Evolutionary conservation across 2,888 invertebrate genomes (phyloP).

Genomic region (Odontothrips loti): DNA sequence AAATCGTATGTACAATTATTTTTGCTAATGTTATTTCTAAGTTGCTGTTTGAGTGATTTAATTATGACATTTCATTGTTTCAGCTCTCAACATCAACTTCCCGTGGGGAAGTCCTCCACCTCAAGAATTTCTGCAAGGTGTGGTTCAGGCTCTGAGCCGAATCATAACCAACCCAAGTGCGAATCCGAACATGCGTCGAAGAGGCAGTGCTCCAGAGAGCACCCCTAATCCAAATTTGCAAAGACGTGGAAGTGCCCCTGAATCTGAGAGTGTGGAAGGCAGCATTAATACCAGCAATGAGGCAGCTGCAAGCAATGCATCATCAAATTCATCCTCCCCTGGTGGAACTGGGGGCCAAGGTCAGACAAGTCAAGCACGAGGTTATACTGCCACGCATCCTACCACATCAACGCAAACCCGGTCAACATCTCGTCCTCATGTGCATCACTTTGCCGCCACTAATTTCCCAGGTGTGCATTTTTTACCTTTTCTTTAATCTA

Average conservation of each 20-base stretch:
- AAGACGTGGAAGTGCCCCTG: not conserved
- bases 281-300: not conserved
- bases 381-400: conserved; percentile 63
- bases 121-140: conserved; percentile 53
- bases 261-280: not conserved
- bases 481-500: not conserved
- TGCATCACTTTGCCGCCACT: conserved; percentile 56
- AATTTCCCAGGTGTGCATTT: not conserved
- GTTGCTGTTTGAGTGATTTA: conserved; percentile 20
- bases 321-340: not conserved
- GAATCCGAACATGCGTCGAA: not conserved
- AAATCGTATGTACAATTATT: conserved; percentile 28
- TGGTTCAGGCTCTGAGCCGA: conserved; percentile 54
- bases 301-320: not conserved
- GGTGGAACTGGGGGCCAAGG: not conserved
- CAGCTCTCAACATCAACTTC: conserved; percentile 39
- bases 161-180: conserved; percentile 43
- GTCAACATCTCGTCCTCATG: conserved; percentile 64
- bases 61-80: conserved; percentile 15
- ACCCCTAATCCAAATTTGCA: not conserved
- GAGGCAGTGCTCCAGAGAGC: not conserved
- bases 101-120: conserved; percentile 49
- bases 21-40: not conserved
- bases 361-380: conserved; percentile 51
- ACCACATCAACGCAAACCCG: conserved; percentile 68